Evolutionary conservation across 1,140 invertebrate species (phyloP), one percentile per base, ranked within the genome.

Genomic region (Hylaeus anthracinus): DNA sequence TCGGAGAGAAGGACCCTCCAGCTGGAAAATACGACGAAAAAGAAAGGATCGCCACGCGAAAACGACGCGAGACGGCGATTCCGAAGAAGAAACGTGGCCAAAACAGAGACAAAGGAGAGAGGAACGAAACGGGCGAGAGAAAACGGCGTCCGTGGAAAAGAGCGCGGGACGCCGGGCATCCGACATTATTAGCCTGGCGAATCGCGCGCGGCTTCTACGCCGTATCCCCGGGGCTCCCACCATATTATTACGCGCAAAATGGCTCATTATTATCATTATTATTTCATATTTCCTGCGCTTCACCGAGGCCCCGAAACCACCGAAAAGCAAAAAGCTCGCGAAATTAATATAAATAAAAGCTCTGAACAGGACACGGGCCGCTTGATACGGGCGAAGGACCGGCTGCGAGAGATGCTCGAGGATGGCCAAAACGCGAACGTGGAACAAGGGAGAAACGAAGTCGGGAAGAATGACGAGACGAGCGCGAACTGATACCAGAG

Each of bases 341-440:
- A 90, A 92, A 91, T 92, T 92, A 92, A 92, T 91, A 92, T 92
- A 92, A 92, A 92, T 91, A 91, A 90, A 92, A 92, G 87, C 86
- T 90, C 73, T 86, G 83, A 80, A 89, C 81, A 70, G 72, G 61
- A 55, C 45, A 60, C 26, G 26, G 56, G 65, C 72, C 60, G 53
- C 63, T 63, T 51, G 82, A 76, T 65, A 67, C 26, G 73, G 41
- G 51, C 51, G 77, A 73, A 73, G 70, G 71, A 66, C 53, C 51
- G 60, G 10, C 8, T 3, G 37, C 51, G 41, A 55, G 37, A 14
- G 74, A 70, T 66, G 72, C 58, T 43, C 56, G 60, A 74, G 82
- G 76, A 71, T 85, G 73, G 56, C 80, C 65, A 66, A 79, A 79
- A 76, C 80, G 45, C 64, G 56, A 78, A 75, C 56, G 5, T 41